Evolutionary conservation across 2,797 vertebrate genomes (phyloP), one percentile per base, ranked within the genome.

Genomic region (Phrynocephalus vlangalii): DNA sequence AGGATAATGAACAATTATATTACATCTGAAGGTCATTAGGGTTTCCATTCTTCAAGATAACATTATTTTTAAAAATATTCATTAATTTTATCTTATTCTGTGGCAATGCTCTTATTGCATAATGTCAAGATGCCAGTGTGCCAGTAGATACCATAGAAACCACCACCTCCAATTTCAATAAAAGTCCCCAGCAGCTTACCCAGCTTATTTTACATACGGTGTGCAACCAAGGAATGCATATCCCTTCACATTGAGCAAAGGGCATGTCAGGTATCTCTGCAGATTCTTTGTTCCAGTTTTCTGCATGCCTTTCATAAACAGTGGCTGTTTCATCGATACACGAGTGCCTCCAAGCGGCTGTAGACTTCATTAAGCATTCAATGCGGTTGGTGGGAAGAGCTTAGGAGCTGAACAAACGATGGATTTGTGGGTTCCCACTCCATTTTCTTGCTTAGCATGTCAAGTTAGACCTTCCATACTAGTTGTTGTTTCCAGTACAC

Each of bases 11-110:
- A 28, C 22, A 83, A 48, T 86, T 82, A 33, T 83, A 52, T 84
- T 73, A 68, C n/a, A 13, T 56, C 2, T 20, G 63, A 72, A 79
- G 30, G 2, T 60, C 60, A 79, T 88, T 86, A 50, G 13, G 38
- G 8, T 52, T 52, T 22, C n/a, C 11, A 71, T 33, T 11, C 5
- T 79, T 81, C 75, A 82, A 83, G 63, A 72, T 33, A 75, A 75
- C 22, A 33, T 60, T 76, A n/a, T 83, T 63, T 63, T 76, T 26
- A 7, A 48, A 72, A 67, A 68, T 38, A 38, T 56, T 63, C 38
- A 83, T 83, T 79, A 44, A 75, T 71, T 63, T 88, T 88, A 33
- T 67, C 52, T 80, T 30, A 28, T 52, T 80, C 56, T 24, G 63
- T 66, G 52, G 70, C 15, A 79, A 79, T 83, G 60, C n/a, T n/a